These are phyloP conservation scores for Caligus rogercresseyi DNA, from an alignment of 1,140 invertebrate species.

Conservation along the genomic window DNA sequence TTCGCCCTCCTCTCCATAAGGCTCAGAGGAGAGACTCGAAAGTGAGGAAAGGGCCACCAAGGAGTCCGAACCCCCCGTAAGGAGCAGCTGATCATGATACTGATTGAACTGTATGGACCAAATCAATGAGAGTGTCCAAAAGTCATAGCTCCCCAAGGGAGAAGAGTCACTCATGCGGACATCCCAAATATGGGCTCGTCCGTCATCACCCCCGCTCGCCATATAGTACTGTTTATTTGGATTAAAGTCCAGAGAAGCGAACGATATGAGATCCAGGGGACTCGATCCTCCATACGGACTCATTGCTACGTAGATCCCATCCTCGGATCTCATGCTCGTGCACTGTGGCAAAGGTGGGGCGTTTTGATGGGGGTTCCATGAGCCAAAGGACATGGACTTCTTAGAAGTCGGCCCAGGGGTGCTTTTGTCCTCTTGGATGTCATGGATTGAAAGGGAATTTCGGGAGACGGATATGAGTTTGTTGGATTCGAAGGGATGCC, in stretches of 20 bases:
- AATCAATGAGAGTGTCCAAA: constrained; percentile 72
- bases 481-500: not conserved
- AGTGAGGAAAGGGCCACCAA: constrained; percentile 68
- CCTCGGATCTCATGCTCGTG: constrained; percentile 65
- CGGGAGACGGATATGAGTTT: not conserved
- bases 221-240: constrained; percentile 86
- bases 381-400: constrained; percentile 52
- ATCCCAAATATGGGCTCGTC: constrained; percentile 87
- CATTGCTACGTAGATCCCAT: constrained; percentile 60
- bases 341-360: constrained; percentile 61
- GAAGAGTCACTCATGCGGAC: constrained; percentile 44
- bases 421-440: not conserved
- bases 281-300: constrained; percentile 60
- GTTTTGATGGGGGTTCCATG: constrained; percentile 86
- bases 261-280: constrained; percentile 71
- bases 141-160: not conserved
- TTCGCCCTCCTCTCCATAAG: constrained; percentile 33
- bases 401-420: not conserved
- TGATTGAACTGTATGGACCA: constrained; percentile 86
- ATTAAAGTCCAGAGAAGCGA: constrained; percentile 73
- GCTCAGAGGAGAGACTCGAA: constrained; percentile 68
- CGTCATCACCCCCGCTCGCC: constrained; percentile 86
- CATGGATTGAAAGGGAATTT: not conserved
- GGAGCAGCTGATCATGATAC: constrained; percentile 88
- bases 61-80: constrained; percentile 85